A percentile compares a stretch with the other conserved stretches of the same genome.
Evolutionary conservation across 2,113 vertebrate species (phyloP).

Genomic region (Neolamprologus toae): DNA sequence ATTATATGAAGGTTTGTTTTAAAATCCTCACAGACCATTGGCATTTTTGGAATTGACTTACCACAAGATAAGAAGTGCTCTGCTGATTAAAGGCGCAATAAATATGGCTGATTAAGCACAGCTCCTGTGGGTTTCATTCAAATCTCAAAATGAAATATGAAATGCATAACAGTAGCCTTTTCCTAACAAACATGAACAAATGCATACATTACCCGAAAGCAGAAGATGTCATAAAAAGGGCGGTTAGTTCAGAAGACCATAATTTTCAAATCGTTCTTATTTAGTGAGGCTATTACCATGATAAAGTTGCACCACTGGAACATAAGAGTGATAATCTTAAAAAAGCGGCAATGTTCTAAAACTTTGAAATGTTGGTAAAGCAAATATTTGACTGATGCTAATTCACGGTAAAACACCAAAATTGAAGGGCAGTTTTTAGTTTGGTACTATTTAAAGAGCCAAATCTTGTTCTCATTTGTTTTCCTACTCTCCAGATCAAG

Average conservation of each 20-base stretch:
- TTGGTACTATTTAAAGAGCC: neutral
- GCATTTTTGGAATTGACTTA: neutral
- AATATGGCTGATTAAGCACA: neutral
- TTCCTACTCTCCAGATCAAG: neutral
- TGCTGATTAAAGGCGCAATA: neutral
- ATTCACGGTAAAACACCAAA: neutral
- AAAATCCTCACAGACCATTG: neutral
- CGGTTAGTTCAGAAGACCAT: neutral
- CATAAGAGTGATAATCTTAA: neutral
- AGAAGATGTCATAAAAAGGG: neutral
- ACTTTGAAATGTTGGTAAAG: neutral
- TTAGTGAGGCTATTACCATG: neutral
- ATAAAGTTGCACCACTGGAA: neutral
- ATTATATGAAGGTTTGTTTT: neutral
- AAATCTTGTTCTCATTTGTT: neutral
- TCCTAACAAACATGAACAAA: neutral
- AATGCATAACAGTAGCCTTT: neutral
- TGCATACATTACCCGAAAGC: neutral
- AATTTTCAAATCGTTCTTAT: neutral
- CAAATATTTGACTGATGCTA: neutral
- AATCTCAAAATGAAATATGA: neutral
- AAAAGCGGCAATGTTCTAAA: neutral
- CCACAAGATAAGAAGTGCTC: neutral
- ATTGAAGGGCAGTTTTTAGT: neutral
- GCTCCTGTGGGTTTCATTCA: neutral